Base-by-base conservation (phyloP, 2,113 vertebrate genomes). In the Ammospiza nelsoni region DNA sequence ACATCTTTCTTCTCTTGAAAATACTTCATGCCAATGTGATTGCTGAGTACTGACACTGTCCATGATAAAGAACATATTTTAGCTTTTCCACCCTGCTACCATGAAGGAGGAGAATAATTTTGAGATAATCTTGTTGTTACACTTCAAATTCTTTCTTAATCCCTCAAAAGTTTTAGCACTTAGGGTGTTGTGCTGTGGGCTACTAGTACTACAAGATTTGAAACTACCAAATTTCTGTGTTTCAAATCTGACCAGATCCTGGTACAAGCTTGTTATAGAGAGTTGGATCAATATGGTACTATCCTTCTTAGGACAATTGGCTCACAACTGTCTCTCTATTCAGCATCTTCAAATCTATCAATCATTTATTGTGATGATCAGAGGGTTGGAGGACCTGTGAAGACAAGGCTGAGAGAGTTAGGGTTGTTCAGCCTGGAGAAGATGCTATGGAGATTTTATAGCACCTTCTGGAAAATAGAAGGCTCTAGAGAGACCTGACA, bases 61-160 rank as follows among this genome's bases (percentile, higher is more conserved):
- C 4, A 12, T 11, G 3, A n/a, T 33, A 48, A 63, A 90, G 22
- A 76, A 44, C 5, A 51, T 1, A 48, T 37, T 72, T 88, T 63
- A 72, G 15, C 2, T 55, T 67, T 77, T 13, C 1, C 1, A 0
- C 11, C 2, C 6, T 39, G 6, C 7, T 71, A 14, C 9, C 11
- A 20, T 23, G 15, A 55, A 87, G 63, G 21, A 3, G 4, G 4
- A 71, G 7, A 6, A 73, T 9, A 31, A 58, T 62, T 90, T 80
- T 1, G 2, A 63, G 27, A 35, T 48, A 71, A 84, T 41, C 9
- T 48, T 48, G 3, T 3, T 65, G 6, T 12, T 86, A 4, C 43
- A 43, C 15, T 35, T 80, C 52, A 72, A 46, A 80, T 49, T 4
- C 17, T 76, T 66, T 71, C 23, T 24, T 73, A 74, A 67, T 11